Conservation (phyloP, 2,888 invertebrate species). For the Achlya flavicornis region DNA sequence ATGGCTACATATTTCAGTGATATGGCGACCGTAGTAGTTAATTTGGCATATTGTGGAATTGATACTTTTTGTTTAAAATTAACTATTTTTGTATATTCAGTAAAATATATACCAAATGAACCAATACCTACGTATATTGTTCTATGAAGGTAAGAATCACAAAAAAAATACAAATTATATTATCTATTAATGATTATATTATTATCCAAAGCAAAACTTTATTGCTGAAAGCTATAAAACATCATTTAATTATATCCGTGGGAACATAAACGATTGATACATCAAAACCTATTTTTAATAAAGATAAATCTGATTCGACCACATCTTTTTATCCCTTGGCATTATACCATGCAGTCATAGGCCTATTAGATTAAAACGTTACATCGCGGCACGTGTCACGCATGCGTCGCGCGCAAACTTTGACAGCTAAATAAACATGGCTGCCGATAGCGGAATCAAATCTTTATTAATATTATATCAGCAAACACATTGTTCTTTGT, state of each 20-base stretch:
- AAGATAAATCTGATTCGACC: conserved; percentile 48
- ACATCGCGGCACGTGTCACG: conserved; percentile 64
- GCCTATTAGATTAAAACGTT: conserved; percentile 70
- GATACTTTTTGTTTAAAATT: too few relatives aligned
- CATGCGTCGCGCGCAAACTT: conserved; percentile 59
- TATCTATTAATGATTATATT: too few relatives aligned
- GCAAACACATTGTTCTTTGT: conserved; percentile 71
- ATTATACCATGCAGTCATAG: conserved; percentile 48
- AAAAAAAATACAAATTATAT: too few relatives aligned
- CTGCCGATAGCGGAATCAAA: conserved; percentile 72
- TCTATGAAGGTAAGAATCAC: too few relatives aligned
- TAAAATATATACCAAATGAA: too few relatives aligned
- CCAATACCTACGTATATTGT: too few relatives aligned
- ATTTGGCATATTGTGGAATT: too few relatives aligned
- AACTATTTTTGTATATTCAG: too few relatives aligned
- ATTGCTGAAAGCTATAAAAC: too few relatives aligned
- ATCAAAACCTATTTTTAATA: conserved; percentile 51
- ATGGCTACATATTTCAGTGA: too few relatives aligned
- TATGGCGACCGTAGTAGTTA: too few relatives aligned
- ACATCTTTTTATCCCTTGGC: conserved; percentile 47
- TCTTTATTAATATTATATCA: conserved; percentile 76
- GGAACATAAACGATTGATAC: conserved; percentile 30
- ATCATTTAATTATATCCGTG: neutral
- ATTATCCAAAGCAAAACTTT: too few relatives aligned
- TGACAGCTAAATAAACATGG: conserved; percentile 80